A percentile compares a stretch with the other conserved stretches of the same genome.
These are phyloP conservation scores for Apaloderma vittatum DNA, from an alignment of 2,113 vertebrate species.

Conservation along the genomic window DNA sequence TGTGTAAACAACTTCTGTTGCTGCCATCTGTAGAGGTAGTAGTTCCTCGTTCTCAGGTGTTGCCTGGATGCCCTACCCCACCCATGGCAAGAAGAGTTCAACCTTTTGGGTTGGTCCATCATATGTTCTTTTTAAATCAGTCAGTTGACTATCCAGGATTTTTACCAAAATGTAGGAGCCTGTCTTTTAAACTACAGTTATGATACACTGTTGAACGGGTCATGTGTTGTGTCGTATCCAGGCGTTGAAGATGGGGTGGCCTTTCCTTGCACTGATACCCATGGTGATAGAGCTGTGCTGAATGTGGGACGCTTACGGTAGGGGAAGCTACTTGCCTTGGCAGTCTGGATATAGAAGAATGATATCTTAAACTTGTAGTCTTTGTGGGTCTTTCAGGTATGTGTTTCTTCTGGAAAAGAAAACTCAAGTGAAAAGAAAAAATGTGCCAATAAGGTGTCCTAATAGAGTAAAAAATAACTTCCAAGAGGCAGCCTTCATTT, in stretches of 20 bases:
- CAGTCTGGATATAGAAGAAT: neutral
- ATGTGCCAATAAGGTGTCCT: neutral
- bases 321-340: neutral
- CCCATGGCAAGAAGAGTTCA: neutral
- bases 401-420: neutral
- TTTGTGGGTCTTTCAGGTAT: neutral
- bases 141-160: neutral
- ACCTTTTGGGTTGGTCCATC: neutral
- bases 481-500: neutral
- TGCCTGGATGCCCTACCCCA: neutral
- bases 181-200: neutral
- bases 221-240: fast-evolving
- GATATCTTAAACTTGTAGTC: neutral
- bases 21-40: neutral
- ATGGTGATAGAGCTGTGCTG: neutral
- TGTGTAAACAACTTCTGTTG: neutral
- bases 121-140: neutral
- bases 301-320: neutral
- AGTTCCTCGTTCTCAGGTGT: neutral
- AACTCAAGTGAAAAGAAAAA: neutral
- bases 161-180: neutral
- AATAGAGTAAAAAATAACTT: neutral
- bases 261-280: neutral
- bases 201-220: neutral
- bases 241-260: neutral